These are phyloP conservation scores for Lasioglossum oenotherae DNA, from an alignment of 2,888 invertebrate species.

Conservation along the genomic window DNA sequence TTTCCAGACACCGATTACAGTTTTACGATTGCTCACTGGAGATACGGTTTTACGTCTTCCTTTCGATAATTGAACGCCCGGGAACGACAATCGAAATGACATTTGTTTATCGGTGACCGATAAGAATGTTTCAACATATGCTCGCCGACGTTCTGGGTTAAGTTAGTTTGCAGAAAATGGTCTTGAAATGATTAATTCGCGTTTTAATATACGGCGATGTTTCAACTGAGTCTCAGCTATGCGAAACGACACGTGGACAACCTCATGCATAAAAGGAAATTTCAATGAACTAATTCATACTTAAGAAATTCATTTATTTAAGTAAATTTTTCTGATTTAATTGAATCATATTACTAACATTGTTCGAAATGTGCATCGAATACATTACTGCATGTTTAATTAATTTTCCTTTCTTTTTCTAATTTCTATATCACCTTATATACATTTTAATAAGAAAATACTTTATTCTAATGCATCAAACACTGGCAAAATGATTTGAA, in stretches of 20 bases:
- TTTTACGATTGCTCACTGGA: conserved; percentile 41
- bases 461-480: not conserved
- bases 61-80: conserved; percentile 19
- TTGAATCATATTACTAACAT: no score
- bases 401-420: no score
- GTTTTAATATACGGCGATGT: no score
- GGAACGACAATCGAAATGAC: conserved; percentile 11
- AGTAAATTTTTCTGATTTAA: no score
- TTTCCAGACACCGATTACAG: conserved; percentile 34
- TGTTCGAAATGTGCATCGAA: no score
- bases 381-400: no score
- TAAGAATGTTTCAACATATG: conserved; percentile 17
- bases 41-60: conserved; percentile 24
- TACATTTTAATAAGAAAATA: not conserved
- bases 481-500: not conserved
- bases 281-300: not conserved
- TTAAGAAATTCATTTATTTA: not conserved
- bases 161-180: not conserved
- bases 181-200: not conserved
- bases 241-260: no score
- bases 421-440: no score
- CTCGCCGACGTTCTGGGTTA: not conserved
- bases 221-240: no score
- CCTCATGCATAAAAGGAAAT: no score
- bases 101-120: conserved; percentile 32